Evolutionary conservation across 2,113 vertebrate species (phyloP), one percentile per base, ranked within the genome.

Genomic region (Condylura cristata): DNA sequence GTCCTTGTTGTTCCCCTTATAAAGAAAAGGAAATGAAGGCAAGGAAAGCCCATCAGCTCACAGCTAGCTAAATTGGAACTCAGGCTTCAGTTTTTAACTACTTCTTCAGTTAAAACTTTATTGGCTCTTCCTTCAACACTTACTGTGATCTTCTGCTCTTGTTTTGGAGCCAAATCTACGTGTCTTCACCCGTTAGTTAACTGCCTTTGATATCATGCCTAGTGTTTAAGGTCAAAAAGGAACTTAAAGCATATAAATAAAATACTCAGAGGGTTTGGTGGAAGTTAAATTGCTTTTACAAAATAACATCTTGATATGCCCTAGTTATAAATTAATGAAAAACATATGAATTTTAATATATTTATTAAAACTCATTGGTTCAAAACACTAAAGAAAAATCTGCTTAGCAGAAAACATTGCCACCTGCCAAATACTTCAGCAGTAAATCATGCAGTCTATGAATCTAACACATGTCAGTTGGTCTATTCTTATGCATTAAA

Each of bases 261-360:
- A 37, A 68, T 71, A 66, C 14, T 56, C 63, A 75, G 41, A 78
- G 44, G 46, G 41, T 79, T 87, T 79, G 37, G 44, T 75, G 86
- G 46, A 72, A 81, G 24, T 81, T 86, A 81, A 84, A 86, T 75
- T 66, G 41, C 24, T 95, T 75, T 94, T 76, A 82, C 60, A 95
- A 95, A 96, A 94, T 85, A 89, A 93, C 76, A 94, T 92, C 46
- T 82, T 93, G 84, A 88, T 81, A 74, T 53, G 68, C 96, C 80
- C 90, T 95, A 46, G 95, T 83, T 92, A 18, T 66, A 70, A 87
- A 78, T 87, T 88, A 90, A 87, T 92, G 48, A 85, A 95, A 76
- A 97, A 26, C 76, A 86, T 53, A 4, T 88, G 87, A 93, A 84
- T 46, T 60, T 63, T 68, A 87, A 85, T 61, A 51, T 32, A 93